Base-by-base conservation (phyloP, 2,113 vertebrate species). In the Rhodinocichla rosea region DNA sequence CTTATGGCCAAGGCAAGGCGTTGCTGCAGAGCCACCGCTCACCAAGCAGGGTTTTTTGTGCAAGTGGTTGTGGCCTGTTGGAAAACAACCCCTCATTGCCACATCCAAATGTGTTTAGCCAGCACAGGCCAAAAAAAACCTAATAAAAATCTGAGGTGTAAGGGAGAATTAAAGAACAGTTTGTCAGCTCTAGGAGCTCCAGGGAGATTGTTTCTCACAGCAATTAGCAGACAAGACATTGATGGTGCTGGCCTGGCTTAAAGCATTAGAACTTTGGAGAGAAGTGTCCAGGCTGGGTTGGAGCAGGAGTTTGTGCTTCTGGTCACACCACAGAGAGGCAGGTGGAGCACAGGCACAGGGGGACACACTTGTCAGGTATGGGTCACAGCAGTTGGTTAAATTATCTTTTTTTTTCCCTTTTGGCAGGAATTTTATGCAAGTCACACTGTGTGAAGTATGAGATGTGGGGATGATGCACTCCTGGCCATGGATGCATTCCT, bases 381-480 rank as follows among this genome's bases (percentile, higher is more conserved):
- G 39, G 26, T 22, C 67, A 45, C 3, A 59, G 53, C 14, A 39
- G 27, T 6, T 56, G 28, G 24, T 26, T 68, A 53, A 68, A 69
- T 73, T 22, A 14, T 13, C 33, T 24, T 18, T 55, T 50, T 50
- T 33, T 33, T 50, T 37, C 11, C 33, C 37, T 76, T 60, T 90
- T 74, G 52, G 44, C 92, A 98, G 98, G 96, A 98, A 98, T 89
- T 98, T 98, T 59, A 14, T 91, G 50, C 6, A 23, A 76, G 42
- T 63, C 97, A 42, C 96, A 96, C 19, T 98, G 57, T 98, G 98
- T 75, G 98, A 99, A 89, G 75, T 98, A 24, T 97, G 97, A 22
- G 98, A 98, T 2, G 96, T 97, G 68, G 98, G 98, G 97, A 98
- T 98, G 98, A 98, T 96, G 16, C 97, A 98, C 86, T 98, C 44